Evolutionary conservation across 2,113 vertebrate genomes (phyloP).

Genomic region (Myocastor coypus): DNA sequence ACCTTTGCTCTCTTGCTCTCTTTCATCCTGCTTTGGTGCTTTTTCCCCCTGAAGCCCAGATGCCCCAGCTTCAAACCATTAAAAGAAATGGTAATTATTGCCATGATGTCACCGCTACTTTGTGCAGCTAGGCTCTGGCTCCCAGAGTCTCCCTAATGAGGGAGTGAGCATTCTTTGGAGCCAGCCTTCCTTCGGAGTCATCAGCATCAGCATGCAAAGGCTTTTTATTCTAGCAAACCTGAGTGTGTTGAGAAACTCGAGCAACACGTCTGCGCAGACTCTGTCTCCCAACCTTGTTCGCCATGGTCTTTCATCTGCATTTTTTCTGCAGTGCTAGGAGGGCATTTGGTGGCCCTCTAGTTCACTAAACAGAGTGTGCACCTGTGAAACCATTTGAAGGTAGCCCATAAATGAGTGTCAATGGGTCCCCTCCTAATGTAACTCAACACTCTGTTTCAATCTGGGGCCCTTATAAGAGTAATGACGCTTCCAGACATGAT

Average conservation of each 20-base stretch:
- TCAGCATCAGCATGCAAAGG: neutral
- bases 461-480: slow-evolving; percentile 20
- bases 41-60: neutral
- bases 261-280: rapidly evolving
- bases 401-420: neutral
- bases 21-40: no score
- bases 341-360: neutral
- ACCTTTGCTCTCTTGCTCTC: neutral
- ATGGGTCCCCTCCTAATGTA: slow-evolving; percentile 35
- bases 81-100: neutral
- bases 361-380: neutral
- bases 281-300: neutral
- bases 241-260: neutral
- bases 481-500: slow-evolving; percentile 47
- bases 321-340: neutral
- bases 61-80: neutral
- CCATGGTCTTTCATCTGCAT: rapidly evolving
- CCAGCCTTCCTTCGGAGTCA: neutral
- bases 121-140: neutral
- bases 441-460: slow-evolving; percentile 65
- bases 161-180: rapidly evolving
- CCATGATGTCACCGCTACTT: neutral
- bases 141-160: neutral
- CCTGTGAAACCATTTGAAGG: neutral
- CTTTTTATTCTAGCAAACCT: neutral